Evolutionary conservation across 2,888 invertebrate species (phyloP).

Genomic region (Diplolepis rosae): DNA sequence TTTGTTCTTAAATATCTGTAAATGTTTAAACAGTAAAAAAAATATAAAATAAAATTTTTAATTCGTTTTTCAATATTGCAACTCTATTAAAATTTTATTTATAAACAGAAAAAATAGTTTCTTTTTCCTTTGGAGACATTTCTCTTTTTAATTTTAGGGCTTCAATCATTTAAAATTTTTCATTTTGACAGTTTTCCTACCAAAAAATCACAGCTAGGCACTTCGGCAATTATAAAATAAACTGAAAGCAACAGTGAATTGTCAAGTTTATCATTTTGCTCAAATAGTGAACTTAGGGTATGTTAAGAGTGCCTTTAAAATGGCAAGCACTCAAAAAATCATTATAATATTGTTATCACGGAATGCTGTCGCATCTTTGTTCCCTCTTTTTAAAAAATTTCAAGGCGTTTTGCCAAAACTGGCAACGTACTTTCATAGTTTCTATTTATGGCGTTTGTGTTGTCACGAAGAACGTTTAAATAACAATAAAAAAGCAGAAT

Average conservation of each 20-base stretch:
- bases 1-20: background rate
- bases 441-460: background rate
- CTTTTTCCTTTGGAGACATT: background rate
- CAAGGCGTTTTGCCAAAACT: background rate
- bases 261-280: background rate
- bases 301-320: background rate
- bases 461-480: background rate
- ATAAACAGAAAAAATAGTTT: background rate
- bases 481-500: background rate
- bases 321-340: background rate
- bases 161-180: background rate
- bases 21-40: background rate
- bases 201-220: slow-evolving; percentile 18
- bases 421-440: slow-evolving; percentile 9
- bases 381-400: slow-evolving; percentile 1
- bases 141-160: background rate
- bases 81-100: background rate
- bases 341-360: slow-evolving; percentile 18
- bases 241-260: background rate
- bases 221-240: background rate
- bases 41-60: background rate
- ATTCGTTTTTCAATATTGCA: background rate
- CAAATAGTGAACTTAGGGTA: background rate
- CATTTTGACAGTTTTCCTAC: background rate
- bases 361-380: slow-evolving; percentile 27